Base-by-base conservation (phyloP, 2,113 vertebrate genomes). In the Mus pahari region DNA sequence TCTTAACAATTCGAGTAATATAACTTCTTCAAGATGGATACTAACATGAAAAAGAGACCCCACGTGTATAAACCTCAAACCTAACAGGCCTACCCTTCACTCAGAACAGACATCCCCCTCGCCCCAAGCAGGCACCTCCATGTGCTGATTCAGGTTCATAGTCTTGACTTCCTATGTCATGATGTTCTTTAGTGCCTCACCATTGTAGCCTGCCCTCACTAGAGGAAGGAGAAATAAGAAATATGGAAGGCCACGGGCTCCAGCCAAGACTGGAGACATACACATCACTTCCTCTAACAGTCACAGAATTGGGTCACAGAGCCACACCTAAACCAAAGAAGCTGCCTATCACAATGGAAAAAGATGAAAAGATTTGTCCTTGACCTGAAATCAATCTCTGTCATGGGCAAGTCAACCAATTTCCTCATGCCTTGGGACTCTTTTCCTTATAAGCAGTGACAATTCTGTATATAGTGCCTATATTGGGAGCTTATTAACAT, bases 1-100 rank as follows among this genome's bases (percentile, higher is more conserved):
- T 89, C 73, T 91, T 89, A 94, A 77, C 50, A 86, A 94, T 20
- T 66, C 79, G n/a, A 96, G 36, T 64, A 31, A 71, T 71, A 66
- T 64, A 82, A 71, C 89, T 93, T 78, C 42, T 50, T 79, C 28
- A 70, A 70, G n/a, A 81, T 79, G 74, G 53, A 82, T 33, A 45
- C 48, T 13, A 7, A 83, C 10, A 58, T 73, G 93, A 86, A 48
- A 74, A 70, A 79, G 78, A 86, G 11, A 83, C 45, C n/a, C 20
- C 11, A 90, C 81, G 58, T 55, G 60, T 42, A 58, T 13, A 91
- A 78, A 24, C 55, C 62, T 89, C 66, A 75, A 93, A n/a, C 45
- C 22, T 53, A 89, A 45, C 12, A 60, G 73, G 58, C 17, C 70
- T 45, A 17, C 33, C 75, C 89, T 68, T 89, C 64, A 48, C 73